Evolutionary conservation across 2,113 vertebrate species (phyloP).

Genomic region (Melozone crissalis): DNA sequence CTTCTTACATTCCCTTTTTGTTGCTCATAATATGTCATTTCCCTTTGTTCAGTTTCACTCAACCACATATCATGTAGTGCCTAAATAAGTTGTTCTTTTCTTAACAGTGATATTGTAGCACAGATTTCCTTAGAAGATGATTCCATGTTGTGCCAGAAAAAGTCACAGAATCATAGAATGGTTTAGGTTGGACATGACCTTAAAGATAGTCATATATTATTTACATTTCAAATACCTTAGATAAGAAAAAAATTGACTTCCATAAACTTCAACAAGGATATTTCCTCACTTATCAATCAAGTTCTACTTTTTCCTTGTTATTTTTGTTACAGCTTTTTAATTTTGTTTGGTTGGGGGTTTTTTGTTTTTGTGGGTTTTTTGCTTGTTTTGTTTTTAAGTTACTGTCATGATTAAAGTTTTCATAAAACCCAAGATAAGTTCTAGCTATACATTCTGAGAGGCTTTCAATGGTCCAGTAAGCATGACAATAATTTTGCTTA

Average conservation of each 20-base stretch:
- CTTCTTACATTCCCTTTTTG: not conserved
- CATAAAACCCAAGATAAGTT: not conserved
- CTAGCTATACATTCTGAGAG: slow-evolving; percentile 15
- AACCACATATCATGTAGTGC: not conserved
- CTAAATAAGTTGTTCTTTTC: not conserved
- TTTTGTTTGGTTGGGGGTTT: not conserved
- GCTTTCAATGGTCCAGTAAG: not conserved
- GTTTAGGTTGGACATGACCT: not conserved
- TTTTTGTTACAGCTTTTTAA: not conserved
- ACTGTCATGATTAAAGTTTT: not conserved
- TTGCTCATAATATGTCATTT: not conserved
- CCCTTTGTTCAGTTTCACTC: not conserved
- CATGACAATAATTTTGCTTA: not conserved
- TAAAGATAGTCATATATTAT: not conserved
- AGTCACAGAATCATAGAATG: not conserved
- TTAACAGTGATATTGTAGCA: not conserved
- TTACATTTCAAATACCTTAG: not conserved
- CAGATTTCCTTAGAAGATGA: not conserved
- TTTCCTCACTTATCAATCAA: not conserved
- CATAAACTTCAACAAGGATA: not conserved
- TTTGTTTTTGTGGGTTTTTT: not conserved
- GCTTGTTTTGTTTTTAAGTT: not conserved
- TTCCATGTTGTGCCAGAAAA: not conserved
- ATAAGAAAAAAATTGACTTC: not conserved
- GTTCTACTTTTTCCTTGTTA: not conserved